Conservation (phyloP, 2,113 vertebrate genomes). For the Onychorhynchus coronatus region DNA sequence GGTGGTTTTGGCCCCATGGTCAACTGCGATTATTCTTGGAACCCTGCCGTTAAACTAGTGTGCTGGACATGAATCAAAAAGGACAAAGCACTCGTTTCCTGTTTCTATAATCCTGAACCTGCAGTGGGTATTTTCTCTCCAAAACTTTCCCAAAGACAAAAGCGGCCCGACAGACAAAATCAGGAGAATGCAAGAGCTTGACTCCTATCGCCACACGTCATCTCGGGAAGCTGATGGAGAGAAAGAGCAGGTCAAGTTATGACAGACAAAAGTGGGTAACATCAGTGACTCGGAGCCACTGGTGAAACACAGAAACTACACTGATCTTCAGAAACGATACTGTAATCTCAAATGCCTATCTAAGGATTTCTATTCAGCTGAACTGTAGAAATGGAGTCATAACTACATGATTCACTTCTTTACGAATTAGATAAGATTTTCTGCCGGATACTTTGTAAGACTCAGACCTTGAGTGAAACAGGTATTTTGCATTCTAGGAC, state of each 20-base stretch:
- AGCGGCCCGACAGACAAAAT: neutral
- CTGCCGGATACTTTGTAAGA: neutral
- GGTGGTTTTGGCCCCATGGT: neutral
- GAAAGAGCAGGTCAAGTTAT: neutral
- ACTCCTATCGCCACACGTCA: fast-evolving
- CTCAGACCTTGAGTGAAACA: neutral
- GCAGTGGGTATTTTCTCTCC: neutral
- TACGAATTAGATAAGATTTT: neutral
- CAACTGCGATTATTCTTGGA: constrained; percentile 54
- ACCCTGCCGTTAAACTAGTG: neutral
- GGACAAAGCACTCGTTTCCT: constrained; percentile 46
- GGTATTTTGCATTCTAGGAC: neutral
- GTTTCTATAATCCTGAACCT: neutral
- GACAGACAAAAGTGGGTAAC: neutral
- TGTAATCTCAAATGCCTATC: constrained; percentile 21
- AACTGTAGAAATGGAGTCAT: neutral
- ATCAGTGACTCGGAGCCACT: neutral
- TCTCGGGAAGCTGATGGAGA: neutral
- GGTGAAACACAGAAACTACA: neutral
- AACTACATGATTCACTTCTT: neutral
- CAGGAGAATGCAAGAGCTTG: neutral
- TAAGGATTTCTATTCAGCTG: constrained; percentile 6
- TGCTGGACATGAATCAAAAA: constrained; percentile 25
- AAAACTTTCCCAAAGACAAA: neutral
- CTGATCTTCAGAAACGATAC: neutral